Evolutionary conservation across 2,888 invertebrate species (phyloP), one percentile per base, ranked within the genome.

Genomic region (Notocelia uddmanniana): DNA sequence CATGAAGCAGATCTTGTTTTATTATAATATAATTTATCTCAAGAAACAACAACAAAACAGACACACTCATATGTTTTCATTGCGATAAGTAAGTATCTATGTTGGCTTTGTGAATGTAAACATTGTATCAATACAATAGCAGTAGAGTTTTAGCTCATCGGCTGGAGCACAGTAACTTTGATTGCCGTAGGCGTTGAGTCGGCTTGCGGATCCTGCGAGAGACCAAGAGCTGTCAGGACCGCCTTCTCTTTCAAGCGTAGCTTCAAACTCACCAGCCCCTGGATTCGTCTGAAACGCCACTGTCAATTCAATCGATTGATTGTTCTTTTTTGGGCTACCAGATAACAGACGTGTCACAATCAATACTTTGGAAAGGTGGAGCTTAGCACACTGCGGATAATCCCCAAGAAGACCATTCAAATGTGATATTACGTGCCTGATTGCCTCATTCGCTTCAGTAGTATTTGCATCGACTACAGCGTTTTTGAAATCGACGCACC

Each of bases 261-360:
- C 60, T 60, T 60, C 60, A 26, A 60, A 60, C 6, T 45, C 60
- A 0, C 45, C 60, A 8, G 41, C 60, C n/a, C 60, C 60, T 2
- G 60, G 60, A 23, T 60, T n/a, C 18, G 60, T 60, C 11, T 10
- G 18, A 11, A 50, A 57, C 10, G 18, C 11, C 2, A 60, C 60
- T 10, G 26, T 45, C 10, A 60, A 21, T n/a, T 23, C n/a, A 59
- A 59, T 15, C 0, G n/a, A 59, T 23, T 23, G 15, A 19, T 59
- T 59, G 3, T 5, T 23, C 15, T 60, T 26, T 2, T 23, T 48
- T 13, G n/a, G 9, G 18, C 5, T 48, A 6, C 11, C 3, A 23
- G 45, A 45, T 26, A 45, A 5, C 18, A 45, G n/a, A 26, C 45
- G 23, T 18, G 26, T 60, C 10, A 26, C 60, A 23, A 9, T 0